Percentiles rank a stretch among this genome's conserved stretches.
Evolutionary conservation across 2,113 vertebrate species (phyloP).

Genomic region (Chrysochloris asiatica): DNA sequence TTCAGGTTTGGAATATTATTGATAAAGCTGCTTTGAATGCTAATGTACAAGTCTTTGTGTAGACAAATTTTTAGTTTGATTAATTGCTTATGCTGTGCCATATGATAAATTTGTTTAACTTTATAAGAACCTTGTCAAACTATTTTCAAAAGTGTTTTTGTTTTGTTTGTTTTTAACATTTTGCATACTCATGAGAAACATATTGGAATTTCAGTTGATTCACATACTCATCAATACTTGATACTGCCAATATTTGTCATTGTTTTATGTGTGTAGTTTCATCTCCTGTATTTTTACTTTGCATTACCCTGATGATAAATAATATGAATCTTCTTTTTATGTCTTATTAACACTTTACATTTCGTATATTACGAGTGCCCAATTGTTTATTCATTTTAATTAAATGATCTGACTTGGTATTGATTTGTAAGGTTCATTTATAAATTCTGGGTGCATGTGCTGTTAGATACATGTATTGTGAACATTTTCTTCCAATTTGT

Average conservation of each 20-base stretch:
- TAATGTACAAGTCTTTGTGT: neutral
- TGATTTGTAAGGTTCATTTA: neutral
- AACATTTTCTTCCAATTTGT: neutral
- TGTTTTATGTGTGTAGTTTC: neutral
- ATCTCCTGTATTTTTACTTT: neutral
- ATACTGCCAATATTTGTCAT: neutral
- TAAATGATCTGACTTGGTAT: neutral
- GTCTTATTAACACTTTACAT: neutral
- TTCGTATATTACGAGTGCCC: too few relatives aligned
- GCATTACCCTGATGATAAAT: neutral
- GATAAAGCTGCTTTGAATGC: neutral
- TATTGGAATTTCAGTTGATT: neutral
- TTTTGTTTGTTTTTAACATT: neutral
- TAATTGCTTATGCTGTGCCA: too few relatives aligned
- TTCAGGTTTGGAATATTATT: neutral
- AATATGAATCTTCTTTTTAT: neutral
- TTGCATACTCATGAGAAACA: neutral
- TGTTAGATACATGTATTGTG: neutral
- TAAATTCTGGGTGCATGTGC: neutral
- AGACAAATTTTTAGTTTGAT: neutral
- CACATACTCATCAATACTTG: too few relatives aligned
- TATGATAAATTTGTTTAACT: neutral
- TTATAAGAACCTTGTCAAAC: neutral
- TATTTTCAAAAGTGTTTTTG: neutral
- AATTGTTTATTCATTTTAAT: neutral